A percentile compares a stretch with the other conserved stretches of the same genome.
Conservation (phyloP, 2,888 invertebrate species). For the Philonicus albiceps region DNA sequence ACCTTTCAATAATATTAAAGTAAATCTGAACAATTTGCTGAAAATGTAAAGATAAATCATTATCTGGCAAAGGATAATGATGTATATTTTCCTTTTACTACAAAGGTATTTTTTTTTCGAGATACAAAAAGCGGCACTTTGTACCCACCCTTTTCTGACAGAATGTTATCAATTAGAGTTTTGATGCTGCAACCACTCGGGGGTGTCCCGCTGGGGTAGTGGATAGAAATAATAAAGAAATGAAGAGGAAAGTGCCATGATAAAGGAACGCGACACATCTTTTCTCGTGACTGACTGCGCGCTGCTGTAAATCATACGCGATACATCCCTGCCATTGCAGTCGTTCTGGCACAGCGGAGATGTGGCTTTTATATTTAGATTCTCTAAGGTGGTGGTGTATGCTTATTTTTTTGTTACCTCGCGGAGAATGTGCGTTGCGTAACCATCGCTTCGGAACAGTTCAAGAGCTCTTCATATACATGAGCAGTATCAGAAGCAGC, state of each 20-base stretch:
- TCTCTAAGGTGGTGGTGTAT: conserved; percentile 12
- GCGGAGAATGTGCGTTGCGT: conserved; percentile 26
- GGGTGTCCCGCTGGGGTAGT: neutral
- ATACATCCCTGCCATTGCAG: neutral
- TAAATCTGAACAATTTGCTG: neutral
- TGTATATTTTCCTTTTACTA: neutral
- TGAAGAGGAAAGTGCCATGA: neutral
- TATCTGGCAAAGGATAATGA: neutral
- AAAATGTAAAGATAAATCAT: neutral
- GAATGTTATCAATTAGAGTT: neutral
- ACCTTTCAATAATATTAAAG: neutral
- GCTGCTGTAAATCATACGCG: neutral
- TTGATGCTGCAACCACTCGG: neutral
- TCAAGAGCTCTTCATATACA: conserved; percentile 1
- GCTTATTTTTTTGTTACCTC: conserved; percentile 1
- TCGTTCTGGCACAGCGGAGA: neutral
- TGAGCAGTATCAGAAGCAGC: neutral
- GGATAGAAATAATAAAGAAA: neutral
- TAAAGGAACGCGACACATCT: neutral
- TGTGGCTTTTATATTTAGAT: conserved; percentile 23
- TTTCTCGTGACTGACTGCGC: neutral
- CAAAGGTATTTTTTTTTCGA: neutral
- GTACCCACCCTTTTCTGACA: neutral
- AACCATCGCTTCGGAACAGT: neutral
- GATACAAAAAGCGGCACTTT: neutral